Conservation (phyloP, 2,888 invertebrate species). For the Tineola bisselliella region DNA sequence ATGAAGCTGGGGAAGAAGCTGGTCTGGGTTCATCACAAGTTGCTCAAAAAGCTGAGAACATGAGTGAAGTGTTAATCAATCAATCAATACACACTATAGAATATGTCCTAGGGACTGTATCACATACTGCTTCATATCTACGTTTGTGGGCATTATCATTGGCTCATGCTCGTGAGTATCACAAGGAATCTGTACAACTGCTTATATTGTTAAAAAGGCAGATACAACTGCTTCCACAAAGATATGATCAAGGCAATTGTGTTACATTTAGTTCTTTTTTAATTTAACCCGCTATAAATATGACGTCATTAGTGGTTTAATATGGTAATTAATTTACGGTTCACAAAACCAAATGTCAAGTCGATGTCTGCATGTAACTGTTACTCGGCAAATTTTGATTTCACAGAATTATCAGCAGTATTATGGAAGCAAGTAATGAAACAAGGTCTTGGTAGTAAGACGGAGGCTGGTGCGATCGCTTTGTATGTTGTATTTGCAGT, state of each 20-base stretch:
- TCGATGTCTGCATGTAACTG: too few species aligned
- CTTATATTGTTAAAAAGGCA: too few species aligned
- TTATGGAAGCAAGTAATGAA: constrained; percentile 77
- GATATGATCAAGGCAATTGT: too few species aligned
- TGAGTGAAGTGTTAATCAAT: constrained; percentile 82
- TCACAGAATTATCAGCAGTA: constrained; percentile 81
- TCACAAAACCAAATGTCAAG: too few species aligned
- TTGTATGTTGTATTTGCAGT: constrained; percentile 75
- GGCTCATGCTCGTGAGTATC: constrained; percentile 83
- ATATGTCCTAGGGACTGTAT: constrained; percentile 89
- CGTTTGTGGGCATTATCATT: constrained; percentile 90
- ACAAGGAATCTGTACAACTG: too few species aligned
- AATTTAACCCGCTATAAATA: too few species aligned
- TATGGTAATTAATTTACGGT: too few species aligned
- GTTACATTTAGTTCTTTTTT: too few species aligned
- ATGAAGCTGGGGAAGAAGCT: constrained; percentile 41
- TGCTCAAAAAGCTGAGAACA: constrained; percentile 39
- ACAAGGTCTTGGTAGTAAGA: constrained; percentile 47
- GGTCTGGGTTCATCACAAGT: constrained; percentile 32
- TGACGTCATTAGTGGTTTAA: too few species aligned
- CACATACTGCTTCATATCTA: constrained; percentile 90
- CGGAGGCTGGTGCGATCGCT: constrained; percentile 46
- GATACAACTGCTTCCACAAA: background rate
- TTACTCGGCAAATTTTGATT: background rate
- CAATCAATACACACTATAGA: constrained; percentile 92